Percentiles rank a stretch among this genome's conserved stretches.
Conservation (phyloP, 64 coral and sea anemone species). For the Pocillopora verrucosa region DNA sequence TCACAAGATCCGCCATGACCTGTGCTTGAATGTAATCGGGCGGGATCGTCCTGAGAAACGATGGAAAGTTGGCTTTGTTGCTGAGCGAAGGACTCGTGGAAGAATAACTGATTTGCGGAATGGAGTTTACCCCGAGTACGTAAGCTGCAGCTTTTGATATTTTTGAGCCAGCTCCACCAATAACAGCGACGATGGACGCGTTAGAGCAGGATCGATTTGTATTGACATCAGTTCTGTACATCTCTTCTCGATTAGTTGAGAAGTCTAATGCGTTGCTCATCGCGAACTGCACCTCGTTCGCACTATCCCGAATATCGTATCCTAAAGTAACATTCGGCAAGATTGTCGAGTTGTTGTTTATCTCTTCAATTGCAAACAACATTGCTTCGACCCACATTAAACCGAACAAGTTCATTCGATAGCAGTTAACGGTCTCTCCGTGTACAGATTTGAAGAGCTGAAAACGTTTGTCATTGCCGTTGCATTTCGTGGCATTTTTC, state of each 20-base stretch:
- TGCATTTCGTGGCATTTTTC: constrained; percentile 60
- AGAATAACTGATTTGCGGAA: constrained; percentile 96
- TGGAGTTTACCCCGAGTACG: constrained; percentile 60
- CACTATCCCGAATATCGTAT: constrained; percentile 76
- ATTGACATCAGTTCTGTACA: not conserved
- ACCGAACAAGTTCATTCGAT: constrained; percentile 68
- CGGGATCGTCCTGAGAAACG: constrained; percentile 92
- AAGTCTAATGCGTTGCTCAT: constrained; percentile 68
- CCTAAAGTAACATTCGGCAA: constrained; percentile 67
- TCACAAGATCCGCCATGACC: constrained; percentile 86
- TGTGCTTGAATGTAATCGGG: constrained; percentile 91
- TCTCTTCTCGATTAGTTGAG: not conserved
- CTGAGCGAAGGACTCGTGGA: constrained; percentile 96
- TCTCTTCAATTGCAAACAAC: constrained; percentile 82
- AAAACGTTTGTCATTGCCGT: not conserved
- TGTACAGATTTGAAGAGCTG: constrained; percentile 46
- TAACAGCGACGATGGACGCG: constrained; percentile 49
- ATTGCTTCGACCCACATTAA: constrained; percentile 95
- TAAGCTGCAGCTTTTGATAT: constrained; percentile 82
- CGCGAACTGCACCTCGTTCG: constrained; percentile 67
- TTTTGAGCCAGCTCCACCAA: constrained; percentile 90
- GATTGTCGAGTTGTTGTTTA: constrained; percentile 59
- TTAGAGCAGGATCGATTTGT: constrained; percentile 37
- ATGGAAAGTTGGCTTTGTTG: constrained; percentile 74
- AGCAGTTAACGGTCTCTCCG: constrained; percentile 44